These are phyloP conservation scores for Barnardius zonarius DNA, from an alignment of 2,113 vertebrate genomes.

Conservation along the genomic window DNA sequence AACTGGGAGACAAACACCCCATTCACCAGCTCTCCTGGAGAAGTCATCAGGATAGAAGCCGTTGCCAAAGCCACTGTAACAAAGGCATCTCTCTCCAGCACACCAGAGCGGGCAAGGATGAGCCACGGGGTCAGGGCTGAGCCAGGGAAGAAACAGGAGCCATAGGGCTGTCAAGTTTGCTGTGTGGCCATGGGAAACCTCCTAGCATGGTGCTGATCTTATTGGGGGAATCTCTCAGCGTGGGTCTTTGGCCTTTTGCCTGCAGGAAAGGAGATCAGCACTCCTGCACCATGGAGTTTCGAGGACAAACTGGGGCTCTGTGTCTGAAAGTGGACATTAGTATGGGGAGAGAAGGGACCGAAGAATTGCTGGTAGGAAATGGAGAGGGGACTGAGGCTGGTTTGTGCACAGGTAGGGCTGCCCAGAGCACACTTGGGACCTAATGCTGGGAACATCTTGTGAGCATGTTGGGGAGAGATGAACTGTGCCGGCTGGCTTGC, in stretches of 20 bases:
- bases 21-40: slow-evolving; percentile 47
- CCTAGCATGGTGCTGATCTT: background rate
- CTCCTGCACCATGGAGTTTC: background rate
- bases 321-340: background rate
- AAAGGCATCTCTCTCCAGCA: background rate
- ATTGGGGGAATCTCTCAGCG: accelerated
- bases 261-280: background rate
- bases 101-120: background rate
- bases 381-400: background rate
- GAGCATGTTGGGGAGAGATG: background rate
- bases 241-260: background rate
- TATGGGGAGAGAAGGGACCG: background rate
- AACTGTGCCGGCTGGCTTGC: background rate
- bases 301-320: background rate
- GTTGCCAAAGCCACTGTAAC: background rate
- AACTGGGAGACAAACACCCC: slow-evolving; percentile 37
- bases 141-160: background rate
- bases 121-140: background rate
- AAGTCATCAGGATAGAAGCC: background rate
- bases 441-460: background rate
- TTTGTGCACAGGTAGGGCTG: background rate
- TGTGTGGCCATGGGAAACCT: background rate
- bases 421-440: accelerated
- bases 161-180: background rate
- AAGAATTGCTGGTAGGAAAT: background rate